Conservation (phyloP, 1,140 invertebrate species). For the Episyrphus balteatus region DNA sequence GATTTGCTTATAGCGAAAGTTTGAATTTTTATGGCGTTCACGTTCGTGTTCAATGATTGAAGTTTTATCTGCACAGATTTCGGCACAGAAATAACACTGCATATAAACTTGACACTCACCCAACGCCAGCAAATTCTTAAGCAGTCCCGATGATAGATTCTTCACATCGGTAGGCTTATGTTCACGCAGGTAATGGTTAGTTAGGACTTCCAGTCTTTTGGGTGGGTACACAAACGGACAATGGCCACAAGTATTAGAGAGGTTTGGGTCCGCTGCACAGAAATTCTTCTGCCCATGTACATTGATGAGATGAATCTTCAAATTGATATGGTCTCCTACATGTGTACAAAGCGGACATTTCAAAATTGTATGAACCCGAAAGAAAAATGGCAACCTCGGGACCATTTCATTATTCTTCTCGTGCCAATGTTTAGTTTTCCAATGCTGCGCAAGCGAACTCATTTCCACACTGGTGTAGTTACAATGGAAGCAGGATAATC, state of each 20-base stretch:
- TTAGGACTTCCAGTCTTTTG: background rate
- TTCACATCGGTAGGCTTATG: constrained; percentile 6
- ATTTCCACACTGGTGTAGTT: background rate
- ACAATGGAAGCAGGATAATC: constrained; percentile 5
- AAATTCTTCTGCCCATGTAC: constrained; percentile 1
- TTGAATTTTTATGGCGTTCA: background rate
- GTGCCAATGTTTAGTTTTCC: constrained; percentile 1
- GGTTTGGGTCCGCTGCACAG: constrained; percentile 2
- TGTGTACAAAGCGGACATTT: constrained; percentile 3
- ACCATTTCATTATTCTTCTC: background rate
- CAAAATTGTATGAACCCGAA: constrained; percentile 1
- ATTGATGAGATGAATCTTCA: constrained; percentile 3
- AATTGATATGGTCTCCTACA: constrained; percentile 3
- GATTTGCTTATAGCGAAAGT: constrained; percentile 3
- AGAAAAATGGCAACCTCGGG: constrained; percentile 5
- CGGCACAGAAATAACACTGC: constrained; percentile 4
- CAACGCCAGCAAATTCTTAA: constrained; percentile 1
- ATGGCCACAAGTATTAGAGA: constrained; percentile 7
- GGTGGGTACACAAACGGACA: constrained; percentile 1
- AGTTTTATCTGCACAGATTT: constrained; percentile 2
- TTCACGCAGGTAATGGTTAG: background rate
- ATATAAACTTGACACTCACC: constrained; percentile 1
- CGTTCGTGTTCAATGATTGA: constrained; percentile 1
- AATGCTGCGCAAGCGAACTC: background rate
- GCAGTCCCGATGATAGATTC: background rate